phyloP scores from a whole-genome alignment of 2,797 vertebrate species.

The Sparidentex hasta region DNA sequence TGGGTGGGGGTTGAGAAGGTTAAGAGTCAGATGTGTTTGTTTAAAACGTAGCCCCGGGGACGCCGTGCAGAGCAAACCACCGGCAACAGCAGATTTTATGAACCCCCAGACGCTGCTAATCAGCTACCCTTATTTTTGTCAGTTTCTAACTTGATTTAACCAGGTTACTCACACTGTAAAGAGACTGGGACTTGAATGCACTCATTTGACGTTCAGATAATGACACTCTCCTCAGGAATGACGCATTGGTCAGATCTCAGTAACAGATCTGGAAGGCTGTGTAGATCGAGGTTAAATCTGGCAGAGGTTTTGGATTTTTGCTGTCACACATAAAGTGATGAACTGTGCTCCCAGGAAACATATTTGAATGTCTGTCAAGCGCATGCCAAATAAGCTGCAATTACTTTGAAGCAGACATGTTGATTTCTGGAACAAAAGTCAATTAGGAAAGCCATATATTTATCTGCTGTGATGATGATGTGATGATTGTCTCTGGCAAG shows the following conservation, averaged over 20 bases:
- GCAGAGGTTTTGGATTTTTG: conserved; percentile 59
- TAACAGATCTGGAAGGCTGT: conserved; percentile 52
- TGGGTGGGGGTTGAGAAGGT: conserved; percentile 66
- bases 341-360: conserved; percentile 55
- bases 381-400: conserved; percentile 60
- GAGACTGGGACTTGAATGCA: conserved; percentile 4
- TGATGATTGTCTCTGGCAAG: conserved; percentile 28
- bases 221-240: conserved; percentile 62
- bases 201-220: conserved; percentile 22
- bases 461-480: no score
- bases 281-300: conserved; percentile 63
- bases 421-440: conserved; percentile 40
- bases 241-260: conserved; percentile 52
- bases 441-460: conserved; percentile 43
- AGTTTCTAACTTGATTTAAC: conserved; percentile 31
- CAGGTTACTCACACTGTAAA: conserved; percentile 32
- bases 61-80: conserved; percentile 42
- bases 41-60: conserved; percentile 65
- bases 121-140: conserved; percentile 8
- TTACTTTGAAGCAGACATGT: conserved; percentile 49
- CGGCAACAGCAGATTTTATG: conserved; percentile 51
- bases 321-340: conserved; percentile 66
- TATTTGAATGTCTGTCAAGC: conserved; percentile 61
- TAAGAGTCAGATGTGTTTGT: conserved; percentile 75
- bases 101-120: conserved; percentile 38